Base-by-base conservation (phyloP, 2,113 vertebrate species). In the Ovis aries region DNA sequence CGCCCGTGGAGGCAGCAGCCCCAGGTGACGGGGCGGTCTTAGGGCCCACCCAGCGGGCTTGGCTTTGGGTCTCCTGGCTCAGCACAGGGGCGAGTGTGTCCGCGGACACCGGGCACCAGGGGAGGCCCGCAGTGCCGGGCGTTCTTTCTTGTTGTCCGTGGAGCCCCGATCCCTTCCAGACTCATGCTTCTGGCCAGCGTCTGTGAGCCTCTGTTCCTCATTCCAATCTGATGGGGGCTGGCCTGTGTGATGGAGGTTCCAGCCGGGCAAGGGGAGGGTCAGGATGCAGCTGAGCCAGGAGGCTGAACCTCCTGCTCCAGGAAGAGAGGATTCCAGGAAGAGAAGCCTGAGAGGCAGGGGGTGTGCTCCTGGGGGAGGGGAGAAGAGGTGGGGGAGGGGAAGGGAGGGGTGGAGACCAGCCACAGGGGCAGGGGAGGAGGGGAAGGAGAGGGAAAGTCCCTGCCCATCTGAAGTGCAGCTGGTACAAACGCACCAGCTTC, bases 201-300 rank as follows among this genome's bases (percentile, higher is more conserved):
- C 78, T 21, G 27, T 25, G 55, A 57, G 23, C 55, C 55, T 57
- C 55, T 25, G 55, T 57, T 57, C 55, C 55, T 14, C 23, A 0
- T 36, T 43, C 23, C 27, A 6, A 1, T 19, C 40, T 45, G 29
- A 27, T 3, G 1, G 55, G 87, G 27, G 7, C 48, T n/a, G 27
- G 40, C 43, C 21, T 71, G 17, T 60, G 84, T 52, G 90, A 7
- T n/a, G 77, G 74, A 74, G 52, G 33, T 60, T 40, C 5, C 53
- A 17, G 19, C 0, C 0, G 1, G 2, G 8, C 16, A 13, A 64
- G 3, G 19, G 8, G 64, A 1, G 7, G 19, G 45, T 84, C 53
- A 5, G 48, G 29, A 23, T 2, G n/a, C 12, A 59, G 77, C 50
- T 29, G n/a, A n/a, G 40, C 25, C 57, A n/a, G 43, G 60, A 97